Evolutionary conservation across 1,140 invertebrate species (phyloP), one percentile per base, ranked within the genome.

Genomic region (Nomia melanderi): DNA sequence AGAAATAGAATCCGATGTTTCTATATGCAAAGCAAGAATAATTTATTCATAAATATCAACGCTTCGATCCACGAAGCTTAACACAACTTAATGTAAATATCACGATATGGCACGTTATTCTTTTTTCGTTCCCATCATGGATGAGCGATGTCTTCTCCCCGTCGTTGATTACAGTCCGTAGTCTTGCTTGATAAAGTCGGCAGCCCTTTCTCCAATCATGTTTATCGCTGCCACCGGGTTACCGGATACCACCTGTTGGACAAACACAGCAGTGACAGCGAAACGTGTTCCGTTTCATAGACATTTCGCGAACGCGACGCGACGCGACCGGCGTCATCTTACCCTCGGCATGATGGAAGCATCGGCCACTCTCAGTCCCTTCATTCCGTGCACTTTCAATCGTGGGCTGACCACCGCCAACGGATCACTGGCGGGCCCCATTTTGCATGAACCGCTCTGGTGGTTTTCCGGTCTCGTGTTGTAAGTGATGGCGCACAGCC

Each of bases 201-300:
- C 90, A 0, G 88, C 93, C 86, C 93, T 92, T 85, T 95, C 94
- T 1, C 91, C 94, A 17, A 95, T 91, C 94, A 95, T 94, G 4
- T 93, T 88, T 23, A 92, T 83, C 1, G 92, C 79, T 11, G 93
- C 93, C 71, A 90, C 91, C 0, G 92, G 92, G 82, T 93, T 92
- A 14, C 93, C 94, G 1, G 92, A 89, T 2, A 91, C 57, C 2
- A 90, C 81, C 86, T 90, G 63, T 36, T 54, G 85, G 62, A 27
- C 2, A 25, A n/a, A n/a, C n/a, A n/a, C n/a, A n/a, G n/a, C 70
- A 53, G 1, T 25, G 41, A 4, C 14, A 50, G 1, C 47, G 47
- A n/a, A 2, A 47, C 7, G 11, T 36, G 33, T 36, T 36, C 33
- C 33, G 33, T 36, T 36, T 36, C 33, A 36, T 36, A 36, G 33